Conservation (phyloP, 2,797 vertebrate genomes). For the Typhlichthys eigenmanni region DNA sequence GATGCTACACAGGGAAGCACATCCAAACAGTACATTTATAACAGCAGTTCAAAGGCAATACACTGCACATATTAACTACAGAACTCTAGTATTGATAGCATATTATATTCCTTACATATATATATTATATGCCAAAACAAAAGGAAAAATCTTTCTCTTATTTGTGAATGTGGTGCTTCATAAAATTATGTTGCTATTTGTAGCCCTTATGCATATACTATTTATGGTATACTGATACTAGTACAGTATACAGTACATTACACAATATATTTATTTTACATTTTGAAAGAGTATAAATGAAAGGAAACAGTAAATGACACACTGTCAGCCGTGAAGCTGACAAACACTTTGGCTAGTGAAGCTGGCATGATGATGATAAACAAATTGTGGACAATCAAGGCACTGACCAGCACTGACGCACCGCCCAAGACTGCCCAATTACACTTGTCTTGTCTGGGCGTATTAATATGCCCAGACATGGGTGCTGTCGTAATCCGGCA, state of each 20-base stretch:
- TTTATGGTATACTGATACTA: neutral
- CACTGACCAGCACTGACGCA: slow-evolving; percentile 26
- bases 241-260: too few species aligned
- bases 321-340: too few species aligned
- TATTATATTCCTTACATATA: slow-evolving; percentile 4
- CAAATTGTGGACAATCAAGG: slow-evolving; percentile 49
- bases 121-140: slow-evolving; percentile 2
- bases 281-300: slow-evolving; percentile 7
- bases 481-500: slow-evolving; percentile 27
- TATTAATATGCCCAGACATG: slow-evolving; percentile 32
- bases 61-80: slow-evolving; percentile 13
- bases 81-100: slow-evolving; percentile 32
- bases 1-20: too few species aligned
- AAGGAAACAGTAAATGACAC: too few species aligned
- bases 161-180: neutral
- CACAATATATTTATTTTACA: too few species aligned
- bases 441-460: slow-evolving; percentile 6
- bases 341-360: slow-evolving; percentile 25
- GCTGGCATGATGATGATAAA: slow-evolving; percentile 30
- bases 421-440: neutral
- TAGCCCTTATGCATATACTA: neutral
- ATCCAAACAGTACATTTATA: too few species aligned
- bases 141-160: neutral
- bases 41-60: slow-evolving; percentile 16
- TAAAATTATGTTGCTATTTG: too few species aligned